Evolutionary conservation across 2,797 vertebrate species (phyloP), one percentile per base, ranked within the genome.

Genomic region (Cyclura pinguis): DNA sequence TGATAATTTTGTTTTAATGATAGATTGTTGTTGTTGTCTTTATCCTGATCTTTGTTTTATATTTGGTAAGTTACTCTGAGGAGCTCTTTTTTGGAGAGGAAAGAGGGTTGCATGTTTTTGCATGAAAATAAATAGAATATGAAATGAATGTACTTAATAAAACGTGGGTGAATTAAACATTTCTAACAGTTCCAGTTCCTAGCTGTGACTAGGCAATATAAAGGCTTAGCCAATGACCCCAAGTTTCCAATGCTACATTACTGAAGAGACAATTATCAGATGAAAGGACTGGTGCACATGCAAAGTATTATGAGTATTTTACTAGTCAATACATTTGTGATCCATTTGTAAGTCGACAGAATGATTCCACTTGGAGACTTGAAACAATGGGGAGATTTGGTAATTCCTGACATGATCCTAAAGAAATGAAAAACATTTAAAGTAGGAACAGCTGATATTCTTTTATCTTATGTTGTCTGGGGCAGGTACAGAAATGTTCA

Each of bases 351-450:
- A 91, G 88, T 85, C 38, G 55, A 57, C 8, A 91, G 6, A 93
- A 94, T 88, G 86, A 29, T 20, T 90, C 0, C 91, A 38, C 59
- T 92, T 92, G 88, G 92, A 0, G 0, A 62, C 13, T 91, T 89
- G n/a, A 93, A 88, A 82, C 0, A 0, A 62, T 42, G 89, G 35
- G 29, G 91, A 84, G 35, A 78, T 24, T 90, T 18, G 0, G 59
- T 64, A 88, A 93, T 83, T 52, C 84, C 74, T 38, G 74, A 91
- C 29, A 47, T 86, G 77, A 92, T 89, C 27, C 83, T 88, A 69
- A 92, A 87, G 82, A 91, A 94, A 94, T 84, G n/a, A 78, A 94
- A 95, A 91, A 0, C 10, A 93, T 93, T 89, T 93, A 92, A 90
- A 89, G 84, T 22, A 78, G 80, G 87, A 94, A 88, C 80, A 94